Conservation (phyloP, 1,140 invertebrate genomes). For the Diorhabda carinulata region DNA sequence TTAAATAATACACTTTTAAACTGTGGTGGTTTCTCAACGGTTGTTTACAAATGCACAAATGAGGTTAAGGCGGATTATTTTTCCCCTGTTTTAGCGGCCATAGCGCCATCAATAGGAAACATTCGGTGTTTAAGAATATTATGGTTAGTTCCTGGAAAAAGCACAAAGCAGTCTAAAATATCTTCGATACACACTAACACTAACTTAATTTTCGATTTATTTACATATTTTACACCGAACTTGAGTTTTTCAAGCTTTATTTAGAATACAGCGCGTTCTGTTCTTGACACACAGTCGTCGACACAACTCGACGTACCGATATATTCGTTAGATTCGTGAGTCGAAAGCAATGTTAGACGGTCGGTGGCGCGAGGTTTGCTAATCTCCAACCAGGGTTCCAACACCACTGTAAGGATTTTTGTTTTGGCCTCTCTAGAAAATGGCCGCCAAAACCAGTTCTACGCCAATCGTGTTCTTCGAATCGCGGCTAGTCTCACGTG, state of each 20-base stretch:
- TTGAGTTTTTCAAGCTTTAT: constrained; percentile 29
- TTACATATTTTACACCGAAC: constrained; percentile 29
- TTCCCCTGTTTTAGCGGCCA: constrained; percentile 44
- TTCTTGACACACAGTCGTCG: constrained; percentile 32
- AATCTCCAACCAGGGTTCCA: constrained; percentile 29
- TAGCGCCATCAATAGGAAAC: constrained; percentile 43
- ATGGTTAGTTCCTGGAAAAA: constrained; percentile 28
- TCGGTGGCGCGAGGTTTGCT: constrained; percentile 32
- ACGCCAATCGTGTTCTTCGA: constrained; percentile 35
- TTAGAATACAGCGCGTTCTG: constrained; percentile 31
- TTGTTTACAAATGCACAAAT: constrained; percentile 38
- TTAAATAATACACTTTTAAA: neutral
- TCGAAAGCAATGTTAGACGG: constrained; percentile 26
- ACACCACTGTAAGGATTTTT: constrained; percentile 32
- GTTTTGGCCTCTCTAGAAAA: constrained; percentile 41
- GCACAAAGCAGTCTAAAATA: constrained; percentile 14
- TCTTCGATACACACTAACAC: constrained; percentile 24
- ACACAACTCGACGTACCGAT: constrained; percentile 26
- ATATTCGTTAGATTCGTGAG: constrained; percentile 24
- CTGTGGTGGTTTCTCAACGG: constrained; percentile 18
- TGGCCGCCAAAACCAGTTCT: constrained; percentile 36
- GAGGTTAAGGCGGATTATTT: constrained; percentile 44
- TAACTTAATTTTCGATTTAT: constrained; percentile 27
- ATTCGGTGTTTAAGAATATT: constrained; percentile 38
- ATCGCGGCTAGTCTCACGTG: constrained; percentile 30